These are phyloP conservation scores for Cetoscarus ocellatus DNA, from an alignment of 2,797 vertebrate species.

Conservation along the genomic window DNA sequence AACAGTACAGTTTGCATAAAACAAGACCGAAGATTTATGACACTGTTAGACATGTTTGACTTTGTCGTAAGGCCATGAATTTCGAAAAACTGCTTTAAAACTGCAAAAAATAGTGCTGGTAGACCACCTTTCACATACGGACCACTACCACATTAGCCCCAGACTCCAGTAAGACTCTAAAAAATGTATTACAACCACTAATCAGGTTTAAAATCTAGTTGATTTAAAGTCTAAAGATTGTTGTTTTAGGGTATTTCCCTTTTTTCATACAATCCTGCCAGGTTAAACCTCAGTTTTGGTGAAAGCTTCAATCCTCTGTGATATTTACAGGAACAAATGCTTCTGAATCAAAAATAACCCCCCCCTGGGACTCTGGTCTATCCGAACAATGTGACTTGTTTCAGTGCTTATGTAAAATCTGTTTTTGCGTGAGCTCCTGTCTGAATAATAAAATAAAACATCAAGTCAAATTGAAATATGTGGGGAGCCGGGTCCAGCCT, in stretches of 20 bases:
- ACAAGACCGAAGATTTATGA: too few species aligned
- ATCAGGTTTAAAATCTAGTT: too few species aligned
- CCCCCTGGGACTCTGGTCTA: conserved; percentile 4
- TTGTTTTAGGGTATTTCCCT: not conserved
- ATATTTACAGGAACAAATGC: conserved; percentile 16
- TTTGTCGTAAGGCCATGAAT: too few species aligned
- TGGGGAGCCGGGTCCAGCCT: conserved; percentile 15
- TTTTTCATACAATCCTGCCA: not conserved
- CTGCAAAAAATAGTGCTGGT: too few species aligned
- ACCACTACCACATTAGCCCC: too few species aligned
- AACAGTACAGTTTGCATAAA: too few species aligned
- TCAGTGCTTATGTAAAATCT: conserved; percentile 6
- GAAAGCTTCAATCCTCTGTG: not conserved
- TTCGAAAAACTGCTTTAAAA: too few species aligned
- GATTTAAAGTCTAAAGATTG: too few species aligned
- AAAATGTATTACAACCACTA: too few species aligned
- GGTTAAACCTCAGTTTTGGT: conserved; percentile 13
- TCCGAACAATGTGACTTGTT: conserved; percentile 38
- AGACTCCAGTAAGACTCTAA: too few species aligned
- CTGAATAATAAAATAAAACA: conserved; percentile 35
- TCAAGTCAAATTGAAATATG: conserved; percentile 18
- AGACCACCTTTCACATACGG: too few species aligned
- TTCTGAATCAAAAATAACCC: conserved; percentile 15
- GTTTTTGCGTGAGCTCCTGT: conserved; percentile 30
- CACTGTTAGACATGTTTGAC: too few species aligned